Evolutionary conservation across 2,113 vertebrate genomes (phyloP), one percentile per base, ranked within the genome.

Genomic region (Sprattus sprattus): DNA sequence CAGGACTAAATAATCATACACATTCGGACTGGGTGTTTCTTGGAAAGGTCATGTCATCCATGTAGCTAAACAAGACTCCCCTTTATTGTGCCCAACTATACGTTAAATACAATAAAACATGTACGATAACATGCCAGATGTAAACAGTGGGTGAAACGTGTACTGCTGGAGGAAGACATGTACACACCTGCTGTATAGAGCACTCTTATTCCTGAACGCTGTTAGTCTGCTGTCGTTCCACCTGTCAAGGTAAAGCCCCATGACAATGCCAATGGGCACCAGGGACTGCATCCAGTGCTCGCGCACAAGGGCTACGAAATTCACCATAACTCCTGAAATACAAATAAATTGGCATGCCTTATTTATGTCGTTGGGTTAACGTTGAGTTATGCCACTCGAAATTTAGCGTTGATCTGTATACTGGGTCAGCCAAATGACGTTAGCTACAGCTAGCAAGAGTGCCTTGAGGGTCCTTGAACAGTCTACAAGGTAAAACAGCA

Each of bases 121-220:
- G 47, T 11, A 11, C 10, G 47, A 11, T 49, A 11, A 49, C 47
- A 49, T 49, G 9, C 9, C 6, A 49, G 47, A 22, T 60, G 54
- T 22, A 60, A 60, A 60, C 54, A 60, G 6, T 60, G 18, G 18
- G 3, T 22, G 4, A 7, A 18, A 60, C 5, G 18, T 3, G 4
- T 13, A 44, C 16, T 15, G 13, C 28, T 47, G n/a, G 45, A 47
- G 5, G 9, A 47, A 16, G 18, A 83, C 28, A n/a, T 7, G 13
- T 28, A 18, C 25, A 81, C 2, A 99, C 98, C 98, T 99, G 92
- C 86, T 92, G 84, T 89, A 99, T 45, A 99, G 90, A 6, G 89
- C 80, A 87, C 98, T 99, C 93, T 97, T 98, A 92, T 99, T 99
- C 89, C 97, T 96, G 95, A 96, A 99, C 44, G 94, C 49, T 20